phyloP scores from a whole-genome alignment of 2,113 vertebrate genomes.

The Dipodomys stephensi region DNA sequence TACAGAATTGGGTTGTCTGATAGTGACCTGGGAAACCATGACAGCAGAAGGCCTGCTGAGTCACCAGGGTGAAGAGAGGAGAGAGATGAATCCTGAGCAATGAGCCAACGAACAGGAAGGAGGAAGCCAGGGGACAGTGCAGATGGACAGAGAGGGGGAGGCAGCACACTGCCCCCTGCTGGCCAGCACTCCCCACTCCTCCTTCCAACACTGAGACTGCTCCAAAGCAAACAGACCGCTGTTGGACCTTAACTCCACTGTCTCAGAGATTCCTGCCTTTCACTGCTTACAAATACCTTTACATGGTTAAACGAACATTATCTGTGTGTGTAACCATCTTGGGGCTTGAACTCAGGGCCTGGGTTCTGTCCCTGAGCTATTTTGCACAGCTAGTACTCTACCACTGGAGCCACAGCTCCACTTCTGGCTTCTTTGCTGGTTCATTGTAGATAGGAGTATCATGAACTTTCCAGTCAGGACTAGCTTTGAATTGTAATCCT shows the following conservation, averaged over 20 bases:
- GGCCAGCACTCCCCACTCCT: not conserved
- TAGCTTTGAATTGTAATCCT: too few species aligned
- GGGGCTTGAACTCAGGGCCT: too few species aligned
- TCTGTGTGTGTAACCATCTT: too few species aligned
- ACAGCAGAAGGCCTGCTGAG: not conserved
- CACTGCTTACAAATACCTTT: not conserved
- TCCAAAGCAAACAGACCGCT: not conserved
- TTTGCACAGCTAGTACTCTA: too few species aligned
- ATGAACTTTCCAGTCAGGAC: too few species aligned
- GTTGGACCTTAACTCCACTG: not conserved
- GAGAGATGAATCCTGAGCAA: not conserved
- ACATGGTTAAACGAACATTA: not conserved
- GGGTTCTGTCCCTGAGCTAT: too few species aligned
- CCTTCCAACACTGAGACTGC: not conserved
- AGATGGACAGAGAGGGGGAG: not conserved
- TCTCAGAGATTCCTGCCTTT: not conserved
- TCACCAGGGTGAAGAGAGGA: not conserved
- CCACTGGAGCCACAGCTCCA: too few species aligned
- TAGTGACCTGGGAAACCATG: not conserved
- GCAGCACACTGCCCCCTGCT: accelerated
- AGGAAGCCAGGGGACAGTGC: not conserved
- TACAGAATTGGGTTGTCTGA: accelerated
- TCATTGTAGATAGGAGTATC: too few species aligned
- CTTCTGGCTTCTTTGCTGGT: too few species aligned
- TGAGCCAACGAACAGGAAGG: not conserved